Evolutionary conservation across 2,888 invertebrate genomes (phyloP).

Genomic region (Tortrix viridana): DNA sequence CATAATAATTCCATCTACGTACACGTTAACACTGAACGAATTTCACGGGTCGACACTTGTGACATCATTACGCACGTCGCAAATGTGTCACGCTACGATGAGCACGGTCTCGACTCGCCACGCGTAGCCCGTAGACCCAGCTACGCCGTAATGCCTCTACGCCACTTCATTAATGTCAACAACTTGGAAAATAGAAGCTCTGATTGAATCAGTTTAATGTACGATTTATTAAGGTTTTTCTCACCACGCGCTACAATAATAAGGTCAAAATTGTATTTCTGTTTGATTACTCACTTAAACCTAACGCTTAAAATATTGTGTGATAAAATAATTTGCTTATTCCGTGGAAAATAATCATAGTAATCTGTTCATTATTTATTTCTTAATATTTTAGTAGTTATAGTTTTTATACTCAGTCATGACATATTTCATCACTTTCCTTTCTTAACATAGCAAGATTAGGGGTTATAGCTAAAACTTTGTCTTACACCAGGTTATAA

Average conservation of each 20-base stretch:
- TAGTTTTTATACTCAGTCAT: no score
- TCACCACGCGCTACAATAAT: background rate
- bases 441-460: no score
- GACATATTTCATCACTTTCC: no score
- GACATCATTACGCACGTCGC: conserved; percentile 19
- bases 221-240: background rate
- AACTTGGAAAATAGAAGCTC: conserved; percentile 10
- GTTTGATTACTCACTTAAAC: no score
- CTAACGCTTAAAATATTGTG: no score
- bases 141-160: conserved; percentile 23
- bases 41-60: conserved; percentile 13
- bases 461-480: no score
- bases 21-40: background rate
- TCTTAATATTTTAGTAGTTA: no score
- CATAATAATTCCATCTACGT: background rate
- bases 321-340: no score
- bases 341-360: no score
- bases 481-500: no score
- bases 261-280: no score
- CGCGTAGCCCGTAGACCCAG: conserved; percentile 8
- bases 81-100: conserved; percentile 13
- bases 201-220: background rate
- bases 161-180: conserved; percentile 21
- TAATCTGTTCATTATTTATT: no score
- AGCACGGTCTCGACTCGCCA: conserved; percentile 12